These are phyloP conservation scores for Megalops cyprinoides DNA, from an alignment of 2,797 vertebrate genomes.

Conservation along the genomic window DNA sequence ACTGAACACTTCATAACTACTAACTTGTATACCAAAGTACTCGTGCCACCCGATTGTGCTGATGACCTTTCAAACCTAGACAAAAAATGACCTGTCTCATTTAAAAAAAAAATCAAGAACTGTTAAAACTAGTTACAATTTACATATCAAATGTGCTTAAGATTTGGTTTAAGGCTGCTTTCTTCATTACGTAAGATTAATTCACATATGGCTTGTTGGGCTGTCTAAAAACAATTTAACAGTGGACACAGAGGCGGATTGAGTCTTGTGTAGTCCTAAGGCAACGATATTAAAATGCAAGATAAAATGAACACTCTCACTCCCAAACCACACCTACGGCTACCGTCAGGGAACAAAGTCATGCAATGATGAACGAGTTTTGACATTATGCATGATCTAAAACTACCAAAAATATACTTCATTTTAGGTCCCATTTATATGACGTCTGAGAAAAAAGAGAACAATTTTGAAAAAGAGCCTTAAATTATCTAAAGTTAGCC, in stretches of 20 bases:
- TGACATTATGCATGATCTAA: not conserved
- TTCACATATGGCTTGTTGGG: constrained; percentile 73
- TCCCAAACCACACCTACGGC: not conserved
- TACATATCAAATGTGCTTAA: constrained; percentile 66
- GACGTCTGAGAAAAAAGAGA: not conserved
- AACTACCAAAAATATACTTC: not conserved
- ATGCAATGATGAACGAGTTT: constrained; percentile 12
- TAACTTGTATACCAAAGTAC: constrained; percentile 33
- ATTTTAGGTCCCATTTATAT: constrained; percentile 3
- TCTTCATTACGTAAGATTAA: constrained; percentile 55
- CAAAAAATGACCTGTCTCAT: constrained; percentile 54
- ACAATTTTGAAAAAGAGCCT: not conserved
- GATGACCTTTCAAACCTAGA: constrained; percentile 36
- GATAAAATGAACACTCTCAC: constrained; percentile 22
- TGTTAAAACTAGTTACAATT: constrained; percentile 59
- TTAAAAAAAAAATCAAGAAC: constrained; percentile 58
- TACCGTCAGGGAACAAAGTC: not conserved
- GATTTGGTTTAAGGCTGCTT: constrained; percentile 65
- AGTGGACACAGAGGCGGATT: constrained; percentile 41
- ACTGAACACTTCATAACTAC: constrained; percentile 15
- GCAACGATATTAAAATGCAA: constrained; percentile 70
- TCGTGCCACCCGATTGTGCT: constrained; percentile 15
- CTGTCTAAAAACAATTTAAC: constrained; percentile 50
- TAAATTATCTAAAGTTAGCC: not conserved
- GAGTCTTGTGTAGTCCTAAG: constrained; percentile 73